Evolutionary conservation across 2,797 vertebrate genomes (phyloP).

Genomic region (Oreonectes daqikongensis): DNA sequence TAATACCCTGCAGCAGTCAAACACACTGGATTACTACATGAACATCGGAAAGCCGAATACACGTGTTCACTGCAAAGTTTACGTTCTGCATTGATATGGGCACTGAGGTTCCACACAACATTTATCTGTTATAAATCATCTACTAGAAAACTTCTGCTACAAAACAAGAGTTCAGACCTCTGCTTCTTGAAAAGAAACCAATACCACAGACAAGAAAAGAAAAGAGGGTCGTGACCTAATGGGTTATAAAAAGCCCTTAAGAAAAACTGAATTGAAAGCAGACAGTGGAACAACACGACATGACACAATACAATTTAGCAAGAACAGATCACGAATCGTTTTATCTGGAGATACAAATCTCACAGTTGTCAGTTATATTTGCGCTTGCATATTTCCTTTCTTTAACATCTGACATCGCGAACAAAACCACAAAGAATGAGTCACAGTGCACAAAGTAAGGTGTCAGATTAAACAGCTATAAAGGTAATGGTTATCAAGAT

Average conservation of each 20-base stretch:
- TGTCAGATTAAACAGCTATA: not conserved
- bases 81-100: too few relatives aligned
- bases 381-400: conserved; percentile 30
- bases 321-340: not conserved
- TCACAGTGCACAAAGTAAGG: conserved; percentile 5
- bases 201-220: not conserved
- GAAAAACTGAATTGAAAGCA: conserved; percentile 42
- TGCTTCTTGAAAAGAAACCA: not conserved
- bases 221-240: not conserved
- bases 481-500: not conserved
- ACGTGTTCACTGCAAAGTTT: not conserved
- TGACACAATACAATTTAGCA: conserved; percentile 17
- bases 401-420: not conserved
- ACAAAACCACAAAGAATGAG: conserved; percentile 27
- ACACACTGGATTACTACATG: not conserved
- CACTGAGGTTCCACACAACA: conserved; percentile 1
- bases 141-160: not conserved
- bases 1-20: conserved; percentile 85
- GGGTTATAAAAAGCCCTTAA: not conserved
- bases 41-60: not conserved
- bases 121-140: not conserved
- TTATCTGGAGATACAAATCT: not conserved
- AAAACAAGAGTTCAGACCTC: not conserved
- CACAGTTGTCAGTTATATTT: not conserved
- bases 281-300: conserved; percentile 29